Percentiles rank a stretch among this genome's conserved stretches.
Conservation (phyloP, 2,113 vertebrate genomes). For the Mohoua ochrocephala region DNA sequence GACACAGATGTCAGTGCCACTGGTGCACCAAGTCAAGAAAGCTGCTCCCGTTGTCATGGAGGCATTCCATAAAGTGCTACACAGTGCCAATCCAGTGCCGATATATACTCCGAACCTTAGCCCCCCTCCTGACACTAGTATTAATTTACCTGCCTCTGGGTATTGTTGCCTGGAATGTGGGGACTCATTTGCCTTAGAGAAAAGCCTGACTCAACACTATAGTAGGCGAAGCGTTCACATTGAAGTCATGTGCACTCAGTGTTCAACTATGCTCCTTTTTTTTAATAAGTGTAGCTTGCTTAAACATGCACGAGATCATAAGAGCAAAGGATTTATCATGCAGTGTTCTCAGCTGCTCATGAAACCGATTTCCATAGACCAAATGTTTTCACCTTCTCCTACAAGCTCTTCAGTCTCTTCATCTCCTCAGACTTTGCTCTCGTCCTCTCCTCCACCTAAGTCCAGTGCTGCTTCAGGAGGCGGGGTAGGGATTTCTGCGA, state of each 20-base stretch:
- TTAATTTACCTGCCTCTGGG: conserved; percentile 85
- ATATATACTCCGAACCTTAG: conserved; percentile 88
- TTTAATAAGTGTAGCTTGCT: conserved; percentile 94
- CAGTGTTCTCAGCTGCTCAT: conserved; percentile 94
- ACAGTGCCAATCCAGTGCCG: conserved; percentile 88
- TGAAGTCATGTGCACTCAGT: conserved; percentile 90
- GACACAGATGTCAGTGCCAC: conserved; percentile 80
- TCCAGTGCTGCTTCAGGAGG: background rate
- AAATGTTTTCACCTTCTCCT: conserved; percentile 82
- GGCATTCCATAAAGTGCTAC: conserved; percentile 86
- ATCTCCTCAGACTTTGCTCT: conserved; percentile 14
- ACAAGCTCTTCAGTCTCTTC: conserved; percentile 27
- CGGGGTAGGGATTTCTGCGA: background rate
- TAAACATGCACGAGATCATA: conserved; percentile 91
- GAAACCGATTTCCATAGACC: conserved; percentile 86
- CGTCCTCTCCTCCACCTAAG: conserved; percentile 6
- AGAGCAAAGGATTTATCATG: conserved; percentile 89
- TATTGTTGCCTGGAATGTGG: conserved; percentile 94
- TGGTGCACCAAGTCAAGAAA: conserved; percentile 92
- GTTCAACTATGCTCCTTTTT: conserved; percentile 86
- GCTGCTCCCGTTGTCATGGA: conserved; percentile 77
- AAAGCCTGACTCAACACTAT: conserved; percentile 88
- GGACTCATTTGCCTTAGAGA: conserved; percentile 90
- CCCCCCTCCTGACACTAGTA: conserved; percentile 82
- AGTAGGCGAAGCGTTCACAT: conserved; percentile 89